Percentiles rank a stretch among this genome's conserved stretches.
Conservation (phyloP, 2,888 invertebrate genomes). For the Andrena fulva region DNA sequence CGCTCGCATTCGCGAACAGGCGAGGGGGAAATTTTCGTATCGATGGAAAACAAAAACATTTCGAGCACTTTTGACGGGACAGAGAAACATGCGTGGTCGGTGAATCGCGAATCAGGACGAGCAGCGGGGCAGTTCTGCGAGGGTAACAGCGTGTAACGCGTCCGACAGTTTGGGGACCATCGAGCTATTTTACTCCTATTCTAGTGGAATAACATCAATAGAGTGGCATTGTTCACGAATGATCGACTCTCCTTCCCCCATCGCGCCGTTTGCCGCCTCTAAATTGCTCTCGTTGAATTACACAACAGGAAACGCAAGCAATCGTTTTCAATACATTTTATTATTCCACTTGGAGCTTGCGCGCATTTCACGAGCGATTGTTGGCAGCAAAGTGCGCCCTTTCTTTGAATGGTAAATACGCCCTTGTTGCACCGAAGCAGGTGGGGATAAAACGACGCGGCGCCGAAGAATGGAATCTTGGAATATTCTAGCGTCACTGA, state of each 20-base stretch:
- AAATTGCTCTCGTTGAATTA: constrained; percentile 30
- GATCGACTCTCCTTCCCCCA: constrained; percentile 30
- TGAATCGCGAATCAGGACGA: constrained; percentile 30
- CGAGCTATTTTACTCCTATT: constrained; percentile 42
- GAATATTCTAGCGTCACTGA: background rate
- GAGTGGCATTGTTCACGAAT: constrained; percentile 45
- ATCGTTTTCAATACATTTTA: background rate
- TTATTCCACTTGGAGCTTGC: background rate
- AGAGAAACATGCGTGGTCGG: background rate
- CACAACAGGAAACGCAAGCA: constrained; percentile 14
- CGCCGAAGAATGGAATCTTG: background rate
- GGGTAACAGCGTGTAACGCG: constrained; percentile 43
- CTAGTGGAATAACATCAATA: constrained; percentile 46
- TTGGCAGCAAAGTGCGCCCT: background rate
- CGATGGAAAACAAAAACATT: background rate
- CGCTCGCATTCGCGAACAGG: no score
- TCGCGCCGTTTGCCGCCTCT: background rate
- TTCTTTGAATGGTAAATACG: constrained; percentile 1
- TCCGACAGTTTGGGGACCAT: constrained; percentile 31
- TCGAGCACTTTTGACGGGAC: background rate
- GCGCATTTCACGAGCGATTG: background rate
- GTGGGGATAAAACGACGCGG: background rate
- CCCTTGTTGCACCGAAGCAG: background rate
- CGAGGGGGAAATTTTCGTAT: no score
- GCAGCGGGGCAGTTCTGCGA: constrained; percentile 14